Evolutionary conservation across 2,797 vertebrate genomes (phyloP).

Genomic region (Florisuga fusca): DNA sequence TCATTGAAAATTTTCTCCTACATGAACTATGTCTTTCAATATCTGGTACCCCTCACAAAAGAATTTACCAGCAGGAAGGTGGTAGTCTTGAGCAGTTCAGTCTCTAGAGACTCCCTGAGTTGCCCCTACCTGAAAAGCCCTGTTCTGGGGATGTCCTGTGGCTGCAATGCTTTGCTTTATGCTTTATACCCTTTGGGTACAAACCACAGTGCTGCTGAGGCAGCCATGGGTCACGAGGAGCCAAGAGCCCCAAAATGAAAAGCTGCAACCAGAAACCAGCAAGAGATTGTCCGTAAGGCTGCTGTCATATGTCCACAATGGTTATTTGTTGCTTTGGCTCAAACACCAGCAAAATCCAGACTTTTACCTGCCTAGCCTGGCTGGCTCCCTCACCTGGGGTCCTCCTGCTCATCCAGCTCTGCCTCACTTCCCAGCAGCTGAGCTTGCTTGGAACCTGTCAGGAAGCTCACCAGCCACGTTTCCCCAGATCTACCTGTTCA

Average conservation of each 20-base stretch:
- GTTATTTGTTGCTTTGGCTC: background rate
- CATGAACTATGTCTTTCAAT: background rate
- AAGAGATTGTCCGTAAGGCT: background rate
- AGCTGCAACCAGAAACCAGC: background rate
- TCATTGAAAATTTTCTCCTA: background rate
- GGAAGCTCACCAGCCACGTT: background rate
- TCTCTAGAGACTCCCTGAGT: background rate
- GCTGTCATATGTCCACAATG: background rate
- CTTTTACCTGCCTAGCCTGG: background rate
- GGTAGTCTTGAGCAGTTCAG: background rate
- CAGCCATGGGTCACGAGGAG: background rate
- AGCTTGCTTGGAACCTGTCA: accelerated
- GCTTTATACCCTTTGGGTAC: background rate
- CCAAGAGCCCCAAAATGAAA: background rate
- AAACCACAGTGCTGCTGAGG: background rate
- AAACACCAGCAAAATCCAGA: background rate
- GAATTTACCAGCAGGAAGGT: background rate
- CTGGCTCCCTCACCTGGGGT: background rate
- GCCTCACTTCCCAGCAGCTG: background rate
- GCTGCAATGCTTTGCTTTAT: too few species aligned
- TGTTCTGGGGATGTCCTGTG: background rate
- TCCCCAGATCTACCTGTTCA: background rate
- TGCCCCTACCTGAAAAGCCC: background rate
- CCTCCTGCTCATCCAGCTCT: background rate
- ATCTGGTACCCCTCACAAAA: background rate